Base-by-base conservation (phyloP, 2,113 vertebrate genomes). In the Cynoglossus semilaevis region DNA sequence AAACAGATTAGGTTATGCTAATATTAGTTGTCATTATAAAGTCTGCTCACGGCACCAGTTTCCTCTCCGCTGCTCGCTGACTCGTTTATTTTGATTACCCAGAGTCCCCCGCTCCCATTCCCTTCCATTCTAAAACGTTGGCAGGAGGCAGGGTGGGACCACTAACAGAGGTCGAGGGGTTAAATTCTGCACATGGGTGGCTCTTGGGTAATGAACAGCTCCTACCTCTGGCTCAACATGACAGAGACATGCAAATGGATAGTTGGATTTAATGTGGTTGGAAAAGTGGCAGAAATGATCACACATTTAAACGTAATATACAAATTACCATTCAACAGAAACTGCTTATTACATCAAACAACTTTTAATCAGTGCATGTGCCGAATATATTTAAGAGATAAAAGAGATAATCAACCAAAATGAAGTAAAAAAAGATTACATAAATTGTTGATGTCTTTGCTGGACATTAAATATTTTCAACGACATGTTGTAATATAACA, bases 1-100 rank as follows among this genome's bases (percentile, higher is more conserved):
- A 83, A 58, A 63, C 82, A 65, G 58, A 82, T 82, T 72, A 84
- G 77, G 77, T 85, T 82, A 86, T 85, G 86, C 61, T 81, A 84
- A 88, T 86, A 83, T 85, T 76, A 78, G 81, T 19, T 40, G 53
- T 73, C 72, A 69, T 84, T 72, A 70, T 62, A n/a, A 81, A 62
- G 22, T 18, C 51, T 29, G 80, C 80, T 83, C 78, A 74, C 77
- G 74, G 76, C 67, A 7, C 60, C 1, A 42, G 22, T 36, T 72
- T 72, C 60, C 67, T 58, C 46, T 55, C 37, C 12, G 9, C 12
- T 12, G 29, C 18, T 76, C 75, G 14, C 62, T 74, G 78, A 80
- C 68, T 81, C 75, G 76, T 79, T 82, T 85, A 79, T 83, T 85
- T 67, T 68, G 64, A 77, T 80, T 68, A 70, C 58, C 53, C 49